phyloP scores from a whole-genome alignment of 2,888 invertebrate species.

The Chrysolina americana region DNA sequence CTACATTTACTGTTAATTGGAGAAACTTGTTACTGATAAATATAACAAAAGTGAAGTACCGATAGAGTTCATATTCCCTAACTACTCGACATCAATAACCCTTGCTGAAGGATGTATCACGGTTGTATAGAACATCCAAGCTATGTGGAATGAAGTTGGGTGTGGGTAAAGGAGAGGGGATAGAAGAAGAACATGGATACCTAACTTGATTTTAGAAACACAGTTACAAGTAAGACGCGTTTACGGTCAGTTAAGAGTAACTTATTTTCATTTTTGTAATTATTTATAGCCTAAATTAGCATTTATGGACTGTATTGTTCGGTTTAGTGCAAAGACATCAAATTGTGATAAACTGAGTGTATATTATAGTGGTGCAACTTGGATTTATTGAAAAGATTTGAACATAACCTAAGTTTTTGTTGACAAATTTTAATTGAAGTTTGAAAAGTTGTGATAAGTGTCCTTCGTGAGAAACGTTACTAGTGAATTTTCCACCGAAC shows the following conservation, averaged over 20 bases:
- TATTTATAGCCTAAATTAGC: slow-evolving; percentile 38
- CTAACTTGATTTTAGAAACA: slow-evolving; percentile 52
- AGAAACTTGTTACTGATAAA: not conserved
- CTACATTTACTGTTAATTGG: slow-evolving; percentile 20
- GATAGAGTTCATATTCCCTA: not conserved
- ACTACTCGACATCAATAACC: slow-evolving; percentile 6
- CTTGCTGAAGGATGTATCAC: slow-evolving; percentile 18
- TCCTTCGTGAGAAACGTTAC: slow-evolving; percentile 35
- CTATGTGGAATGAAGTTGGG: slow-evolving; percentile 40
- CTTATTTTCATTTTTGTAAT: slow-evolving; percentile 51
- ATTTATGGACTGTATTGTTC: not conserved
- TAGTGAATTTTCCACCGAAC: slow-evolving; percentile 32
- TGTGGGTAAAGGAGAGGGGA: slow-evolving; percentile 41
- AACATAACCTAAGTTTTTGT: slow-evolving; percentile 50
- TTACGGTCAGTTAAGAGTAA: slow-evolving; percentile 50
- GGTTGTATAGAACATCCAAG: slow-evolving; percentile 8
- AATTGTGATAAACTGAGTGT: slow-evolving; percentile 34
- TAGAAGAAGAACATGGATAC: slow-evolving; percentile 56
- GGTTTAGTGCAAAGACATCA: slow-evolving; percentile 30
- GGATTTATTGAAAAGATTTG: slow-evolving; percentile 31
- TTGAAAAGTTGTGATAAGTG: slow-evolving; percentile 42
- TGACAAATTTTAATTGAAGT: slow-evolving; percentile 41
- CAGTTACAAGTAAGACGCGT: slow-evolving; percentile 55
- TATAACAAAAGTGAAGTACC: not conserved
- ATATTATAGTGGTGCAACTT: slow-evolving; percentile 28